Conservation (phyloP, 2,113 vertebrate genomes). For the Neoarius graeffei region DNA sequence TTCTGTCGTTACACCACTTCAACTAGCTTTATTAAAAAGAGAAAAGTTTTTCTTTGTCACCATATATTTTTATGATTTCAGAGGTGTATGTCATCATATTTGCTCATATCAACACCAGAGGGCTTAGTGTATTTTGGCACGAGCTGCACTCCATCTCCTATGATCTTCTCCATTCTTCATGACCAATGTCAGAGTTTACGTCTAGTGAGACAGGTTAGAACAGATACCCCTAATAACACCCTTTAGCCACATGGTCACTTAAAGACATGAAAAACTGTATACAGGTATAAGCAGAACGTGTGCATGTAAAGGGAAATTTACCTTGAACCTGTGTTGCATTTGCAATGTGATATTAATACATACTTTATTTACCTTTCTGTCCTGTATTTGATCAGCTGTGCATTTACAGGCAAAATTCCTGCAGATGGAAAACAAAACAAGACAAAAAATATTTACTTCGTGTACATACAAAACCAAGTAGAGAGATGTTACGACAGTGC, state of each 20-base stretch:
- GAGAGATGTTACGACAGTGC: not conserved
- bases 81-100: not conserved
- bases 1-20: not conserved
- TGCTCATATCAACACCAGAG: not conserved
- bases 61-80: not conserved
- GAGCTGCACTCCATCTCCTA: not conserved
- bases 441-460: not conserved
- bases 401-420: not conserved
- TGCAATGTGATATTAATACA: not conserved
- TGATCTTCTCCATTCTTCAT: not conserved
- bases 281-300: not conserved
- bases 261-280: not conserved
- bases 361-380: not conserved
- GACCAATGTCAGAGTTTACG: not conserved
- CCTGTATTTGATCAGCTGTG: not conserved
- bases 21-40: not conserved
- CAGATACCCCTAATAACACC: not conserved
- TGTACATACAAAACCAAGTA: not conserved
- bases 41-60: not conserved
- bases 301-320: not conserved
- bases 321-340: not conserved
- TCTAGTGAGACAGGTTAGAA: not conserved
- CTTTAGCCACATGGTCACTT: not conserved
- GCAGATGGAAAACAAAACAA: not conserved
- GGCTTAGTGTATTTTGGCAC: not conserved